phyloP scores from a whole-genome alignment of 2,113 vertebrate genomes.

The Eurystomus gularis region DNA sequence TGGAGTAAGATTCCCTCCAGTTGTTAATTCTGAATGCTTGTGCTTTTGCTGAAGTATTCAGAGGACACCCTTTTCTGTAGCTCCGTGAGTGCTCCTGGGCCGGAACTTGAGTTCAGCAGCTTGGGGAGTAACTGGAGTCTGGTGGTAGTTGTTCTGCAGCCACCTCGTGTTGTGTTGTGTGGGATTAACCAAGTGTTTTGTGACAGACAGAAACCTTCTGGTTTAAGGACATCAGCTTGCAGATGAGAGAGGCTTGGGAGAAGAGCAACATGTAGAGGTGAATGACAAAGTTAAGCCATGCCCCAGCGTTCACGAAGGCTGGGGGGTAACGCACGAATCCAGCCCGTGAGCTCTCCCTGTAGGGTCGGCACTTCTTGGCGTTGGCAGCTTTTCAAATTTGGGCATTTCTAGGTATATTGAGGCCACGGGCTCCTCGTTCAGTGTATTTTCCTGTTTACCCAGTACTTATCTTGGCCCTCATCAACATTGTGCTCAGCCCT shows the following conservation, averaged over 20 bases:
- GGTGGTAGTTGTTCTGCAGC: background rate
- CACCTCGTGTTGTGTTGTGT: background rate
- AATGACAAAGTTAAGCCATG: background rate
- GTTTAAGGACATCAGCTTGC: background rate
- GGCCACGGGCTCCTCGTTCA: background rate
- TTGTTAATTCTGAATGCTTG: background rate
- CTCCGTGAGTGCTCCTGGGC: accelerated
- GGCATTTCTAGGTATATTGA: background rate
- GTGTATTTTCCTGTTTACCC: background rate
- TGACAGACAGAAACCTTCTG: background rate
- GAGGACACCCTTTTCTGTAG: background rate
- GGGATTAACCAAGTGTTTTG: background rate
- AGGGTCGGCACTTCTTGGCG: background rate
- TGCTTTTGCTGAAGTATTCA: background rate
- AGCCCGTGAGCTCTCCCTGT: accelerated
- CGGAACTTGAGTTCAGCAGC: background rate
- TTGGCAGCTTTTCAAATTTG: background rate
- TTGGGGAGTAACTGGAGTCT: background rate
- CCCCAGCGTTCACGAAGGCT: accelerated
- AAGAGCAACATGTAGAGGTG: background rate
- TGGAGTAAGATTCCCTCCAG: background rate
- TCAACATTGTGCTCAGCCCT: background rate
- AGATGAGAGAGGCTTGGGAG: background rate
- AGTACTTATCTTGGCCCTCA: background rate
- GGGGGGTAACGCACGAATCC: background rate